phyloP scores from a whole-genome alignment of 2,888 invertebrate species.

The Anthophora plumipes region DNA sequence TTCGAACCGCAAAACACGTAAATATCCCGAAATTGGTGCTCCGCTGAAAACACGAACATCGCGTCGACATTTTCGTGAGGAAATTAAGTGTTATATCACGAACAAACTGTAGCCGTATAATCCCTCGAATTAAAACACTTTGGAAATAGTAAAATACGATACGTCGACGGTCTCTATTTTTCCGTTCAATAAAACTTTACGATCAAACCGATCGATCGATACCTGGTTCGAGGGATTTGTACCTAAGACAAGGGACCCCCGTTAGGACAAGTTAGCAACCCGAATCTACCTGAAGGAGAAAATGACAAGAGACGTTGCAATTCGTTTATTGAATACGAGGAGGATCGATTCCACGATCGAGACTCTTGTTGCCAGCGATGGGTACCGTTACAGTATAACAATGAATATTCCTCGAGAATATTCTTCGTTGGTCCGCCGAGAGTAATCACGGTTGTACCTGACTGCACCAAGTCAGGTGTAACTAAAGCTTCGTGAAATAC shows the following conservation, averaged over 20 bases:
- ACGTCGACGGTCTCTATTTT: neutral
- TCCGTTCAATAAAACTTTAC: constrained; percentile 15
- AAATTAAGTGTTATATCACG: no score
- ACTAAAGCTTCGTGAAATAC: constrained; percentile 16
- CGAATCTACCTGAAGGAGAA: constrained; percentile 62
- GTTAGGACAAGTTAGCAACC: constrained; percentile 63
- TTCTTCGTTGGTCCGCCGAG: constrained; percentile 3
- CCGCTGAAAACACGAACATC: neutral
- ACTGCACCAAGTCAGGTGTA: constrained; percentile 45
- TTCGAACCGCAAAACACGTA: constrained; percentile 55
- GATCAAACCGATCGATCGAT: constrained; percentile 33
- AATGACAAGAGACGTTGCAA: constrained; percentile 42
- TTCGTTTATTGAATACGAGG: constrained; percentile 44
- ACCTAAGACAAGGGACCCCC: constrained; percentile 36
- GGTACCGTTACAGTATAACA: constrained; percentile 53
- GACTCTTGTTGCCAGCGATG: constrained; percentile 15
- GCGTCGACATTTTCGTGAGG: no score
- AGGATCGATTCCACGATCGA: constrained; percentile 64
- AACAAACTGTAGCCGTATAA: no score
- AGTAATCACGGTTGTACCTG: constrained; percentile 44
- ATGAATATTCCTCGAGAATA: constrained; percentile 31
- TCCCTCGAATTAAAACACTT: neutral
- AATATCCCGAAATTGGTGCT: constrained; percentile 35
- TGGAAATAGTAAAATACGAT: neutral
- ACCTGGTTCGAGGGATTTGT: constrained; percentile 34